These are phyloP conservation scores for Apostichopus leukothele DNA, from an alignment of 53 echinoderm and acorn worm genomes.

Conservation along the genomic window DNA sequence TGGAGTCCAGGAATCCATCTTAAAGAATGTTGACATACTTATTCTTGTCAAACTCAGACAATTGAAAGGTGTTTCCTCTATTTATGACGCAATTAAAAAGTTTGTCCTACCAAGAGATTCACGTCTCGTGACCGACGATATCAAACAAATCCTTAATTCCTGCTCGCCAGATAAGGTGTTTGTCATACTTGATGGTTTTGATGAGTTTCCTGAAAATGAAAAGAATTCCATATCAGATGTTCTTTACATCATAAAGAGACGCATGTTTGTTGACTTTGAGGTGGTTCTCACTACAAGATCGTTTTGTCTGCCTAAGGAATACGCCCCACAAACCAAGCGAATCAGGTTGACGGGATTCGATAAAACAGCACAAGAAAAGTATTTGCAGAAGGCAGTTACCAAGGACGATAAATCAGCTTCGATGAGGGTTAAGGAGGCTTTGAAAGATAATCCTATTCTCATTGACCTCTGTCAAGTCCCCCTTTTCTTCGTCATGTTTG, in stretches of 20 bases:
- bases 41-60: slow-evolving; percentile 13
- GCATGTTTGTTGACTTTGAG: neutral
- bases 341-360: slow-evolving; percentile 4
- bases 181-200: slow-evolving; percentile 2
- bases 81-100: slow-evolving; percentile 26
- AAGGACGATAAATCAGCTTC: neutral
- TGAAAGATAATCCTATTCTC: slow-evolving; percentile 22
- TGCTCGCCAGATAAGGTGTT: neutral
- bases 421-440: neutral
- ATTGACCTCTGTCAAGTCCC: slow-evolving; percentile 10
- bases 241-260: neutral
- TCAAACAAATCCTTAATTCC: neutral
- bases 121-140: neutral
- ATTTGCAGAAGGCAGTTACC: neutral
- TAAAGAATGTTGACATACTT: slow-evolving; percentile 14
- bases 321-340: slow-evolving; percentile 27
- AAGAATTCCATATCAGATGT: neutral
- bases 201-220: neutral
- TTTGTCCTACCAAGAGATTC: slow-evolving; percentile 9
- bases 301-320: neutral
- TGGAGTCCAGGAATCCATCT: neutral
- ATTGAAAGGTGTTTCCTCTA: neutral
- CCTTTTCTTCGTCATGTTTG: slow-evolving; percentile 6
- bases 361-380: slow-evolving; percentile 25
- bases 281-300: slow-evolving; percentile 21